Evolutionary conservation across 2,797 vertebrate genomes (phyloP).

Genomic region (Phrynocephalus forsythii): DNA sequence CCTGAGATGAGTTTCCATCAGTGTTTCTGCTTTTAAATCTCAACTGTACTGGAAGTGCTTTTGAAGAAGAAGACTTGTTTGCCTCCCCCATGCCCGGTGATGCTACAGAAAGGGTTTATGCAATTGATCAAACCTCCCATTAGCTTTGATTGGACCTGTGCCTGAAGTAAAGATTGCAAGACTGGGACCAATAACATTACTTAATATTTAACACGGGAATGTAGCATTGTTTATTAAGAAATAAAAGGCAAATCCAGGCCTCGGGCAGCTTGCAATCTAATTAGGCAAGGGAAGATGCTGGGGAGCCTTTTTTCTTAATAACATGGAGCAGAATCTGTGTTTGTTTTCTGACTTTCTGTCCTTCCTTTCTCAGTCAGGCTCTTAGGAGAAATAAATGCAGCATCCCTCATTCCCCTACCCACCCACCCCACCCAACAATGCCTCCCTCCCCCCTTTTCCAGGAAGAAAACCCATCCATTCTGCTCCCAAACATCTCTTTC

Average conservation of each 20-base stretch:
- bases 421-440: neutral
- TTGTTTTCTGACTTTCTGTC: neutral
- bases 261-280: constrained; percentile 54
- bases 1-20: neutral
- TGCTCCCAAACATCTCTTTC: constrained; percentile 54
- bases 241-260: constrained; percentile 59
- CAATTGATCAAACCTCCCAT: constrained; percentile 66
- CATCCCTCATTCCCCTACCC: neutral
- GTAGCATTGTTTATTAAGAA: constrained; percentile 65
- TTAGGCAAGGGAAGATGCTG: constrained; percentile 46
- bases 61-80: constrained; percentile 58
- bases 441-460: constrained; percentile 16
- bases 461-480: constrained; percentile 37
- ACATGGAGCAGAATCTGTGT: rapidly evolving
- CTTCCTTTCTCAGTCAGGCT: constrained; percentile 2
- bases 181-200: constrained; percentile 62
- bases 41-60: neutral
- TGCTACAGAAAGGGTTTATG: constrained; percentile 51
- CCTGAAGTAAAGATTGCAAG: constrained; percentile 58
- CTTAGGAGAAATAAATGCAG: constrained; percentile 17
- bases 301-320: constrained; percentile 47
- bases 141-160: constrained; percentile 51
- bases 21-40: constrained; percentile 6
- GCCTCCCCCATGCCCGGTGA: constrained; percentile 41
- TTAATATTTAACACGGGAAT: constrained; percentile 67